Evolutionary conservation across 2,888 invertebrate genomes (phyloP).

Genomic region (Caenorhabditis auriculariae): DNA sequence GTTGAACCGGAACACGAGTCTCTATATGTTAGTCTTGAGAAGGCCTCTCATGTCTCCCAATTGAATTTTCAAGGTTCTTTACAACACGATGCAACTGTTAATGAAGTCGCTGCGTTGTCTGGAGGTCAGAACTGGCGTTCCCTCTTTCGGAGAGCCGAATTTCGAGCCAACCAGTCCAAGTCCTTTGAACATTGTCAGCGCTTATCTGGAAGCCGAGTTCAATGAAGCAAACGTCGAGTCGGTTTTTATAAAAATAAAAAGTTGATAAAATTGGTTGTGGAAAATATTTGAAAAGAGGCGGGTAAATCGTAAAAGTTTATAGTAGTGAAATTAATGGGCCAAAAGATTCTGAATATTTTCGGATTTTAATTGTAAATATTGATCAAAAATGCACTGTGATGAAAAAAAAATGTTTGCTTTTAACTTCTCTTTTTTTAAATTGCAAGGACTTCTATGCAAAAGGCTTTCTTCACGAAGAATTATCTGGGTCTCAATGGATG

Average conservation of each 20-base stretch:
- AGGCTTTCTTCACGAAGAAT: too few relatives aligned
- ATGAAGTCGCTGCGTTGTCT: constrained; percentile 17
- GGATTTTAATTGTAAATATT: too few relatives aligned
- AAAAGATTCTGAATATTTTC: too few relatives aligned
- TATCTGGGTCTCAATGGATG: too few relatives aligned
- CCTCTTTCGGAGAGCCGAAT: constrained; percentile 22
- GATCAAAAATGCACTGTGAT: too few relatives aligned
- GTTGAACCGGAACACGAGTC: constrained; percentile 11
- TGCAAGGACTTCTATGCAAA: too few relatives aligned
- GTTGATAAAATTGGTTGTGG: constrained; percentile 8
- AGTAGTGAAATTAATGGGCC: too few relatives aligned
- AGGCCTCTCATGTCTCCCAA: background rate
- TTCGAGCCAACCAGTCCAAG: constrained; percentile 14
- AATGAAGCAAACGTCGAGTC: constrained; percentile 2
- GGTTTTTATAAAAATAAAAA: constrained; percentile 9
- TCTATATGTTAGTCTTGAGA: constrained; percentile 7
- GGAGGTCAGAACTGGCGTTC: constrained; percentile 8
- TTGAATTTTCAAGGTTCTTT: constrained; percentile 12
- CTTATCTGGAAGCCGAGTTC: background rate
- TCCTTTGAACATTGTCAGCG: background rate
- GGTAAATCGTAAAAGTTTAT: background rate
- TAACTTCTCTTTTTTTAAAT: too few relatives aligned
- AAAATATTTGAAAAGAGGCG: background rate
- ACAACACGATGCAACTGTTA: constrained; percentile 21
- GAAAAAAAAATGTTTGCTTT: too few relatives aligned